These are phyloP conservation scores for Eugnorisma glareosa DNA, from an alignment of 2,888 invertebrate genomes.

Conservation along the genomic window DNA sequence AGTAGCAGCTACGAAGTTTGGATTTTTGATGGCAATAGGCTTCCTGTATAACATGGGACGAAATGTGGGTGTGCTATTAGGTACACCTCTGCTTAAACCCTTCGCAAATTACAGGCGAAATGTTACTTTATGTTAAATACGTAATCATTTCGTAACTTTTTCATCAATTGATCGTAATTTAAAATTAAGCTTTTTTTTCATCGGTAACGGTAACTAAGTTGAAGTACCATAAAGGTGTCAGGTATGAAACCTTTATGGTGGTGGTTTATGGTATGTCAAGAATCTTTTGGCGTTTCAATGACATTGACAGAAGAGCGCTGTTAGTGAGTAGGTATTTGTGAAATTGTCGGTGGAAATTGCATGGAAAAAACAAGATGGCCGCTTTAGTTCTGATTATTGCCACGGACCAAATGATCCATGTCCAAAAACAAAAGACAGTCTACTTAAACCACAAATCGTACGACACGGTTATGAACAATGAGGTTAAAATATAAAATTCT, in stretches of 20 bases:
- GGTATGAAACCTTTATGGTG: neutral
- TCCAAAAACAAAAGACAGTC: neutral
- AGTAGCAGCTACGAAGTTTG: no score
- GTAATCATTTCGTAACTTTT: neutral
- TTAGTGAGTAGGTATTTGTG: no score
- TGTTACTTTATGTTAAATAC: neutral
- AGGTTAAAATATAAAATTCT: slow-evolving; percentile 32
- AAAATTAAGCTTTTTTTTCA: no score
- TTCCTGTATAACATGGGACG: no score
- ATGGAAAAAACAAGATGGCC: neutral
- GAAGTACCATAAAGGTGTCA: no score
- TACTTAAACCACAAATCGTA: neutral
- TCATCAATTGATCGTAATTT: neutral
- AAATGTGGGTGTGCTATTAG: no score
- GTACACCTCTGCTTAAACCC: neutral
- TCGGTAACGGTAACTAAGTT: no score
- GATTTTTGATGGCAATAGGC: no score
- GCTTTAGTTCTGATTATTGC: neutral
- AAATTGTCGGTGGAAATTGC: neutral
- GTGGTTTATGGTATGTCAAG: no score
- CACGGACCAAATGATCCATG: neutral
- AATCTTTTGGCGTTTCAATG: neutral
- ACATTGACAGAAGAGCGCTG: neutral
- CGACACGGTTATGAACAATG: slow-evolving; percentile 14
- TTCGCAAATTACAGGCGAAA: neutral